Evolutionary conservation across 2,113 vertebrate species (phyloP).

Genomic region (Phyllostomus hastatus): DNA sequence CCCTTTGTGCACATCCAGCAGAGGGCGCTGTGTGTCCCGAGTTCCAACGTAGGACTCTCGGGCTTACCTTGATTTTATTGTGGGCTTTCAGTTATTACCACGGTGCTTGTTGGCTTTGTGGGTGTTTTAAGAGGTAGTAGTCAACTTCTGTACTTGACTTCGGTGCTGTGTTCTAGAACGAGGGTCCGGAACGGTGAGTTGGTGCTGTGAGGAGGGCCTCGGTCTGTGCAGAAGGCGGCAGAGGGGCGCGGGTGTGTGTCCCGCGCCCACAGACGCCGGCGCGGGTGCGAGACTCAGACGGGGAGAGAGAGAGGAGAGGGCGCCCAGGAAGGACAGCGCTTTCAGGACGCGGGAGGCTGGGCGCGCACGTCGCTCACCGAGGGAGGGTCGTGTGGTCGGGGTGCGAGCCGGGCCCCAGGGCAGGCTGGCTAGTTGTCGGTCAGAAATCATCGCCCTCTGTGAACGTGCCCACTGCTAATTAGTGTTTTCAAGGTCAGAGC

Average conservation of each 20-base stretch:
- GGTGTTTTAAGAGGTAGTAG: neutral
- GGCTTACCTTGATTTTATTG: neutral
- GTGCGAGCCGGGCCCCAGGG: neutral
- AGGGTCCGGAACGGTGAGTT: accelerated
- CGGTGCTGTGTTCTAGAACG: neutral
- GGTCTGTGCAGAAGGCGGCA: neutral
- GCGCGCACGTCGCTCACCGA: neutral
- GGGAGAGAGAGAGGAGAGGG: neutral
- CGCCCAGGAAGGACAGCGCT: neutral
- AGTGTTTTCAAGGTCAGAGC: neutral
- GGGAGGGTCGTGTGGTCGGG: neutral
- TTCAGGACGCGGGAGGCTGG: neutral
- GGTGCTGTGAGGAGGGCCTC: neutral
- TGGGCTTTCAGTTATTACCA: neutral
- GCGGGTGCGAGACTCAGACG: neutral
- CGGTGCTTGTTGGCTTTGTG: neutral
- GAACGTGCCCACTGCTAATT: neutral
- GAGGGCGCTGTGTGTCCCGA: neutral
- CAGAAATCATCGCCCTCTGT: neutral
- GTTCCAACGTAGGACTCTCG: too few relatives aligned
- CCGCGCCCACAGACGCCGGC: neutral
- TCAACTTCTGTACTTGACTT: neutral
- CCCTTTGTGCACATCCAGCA: neutral
- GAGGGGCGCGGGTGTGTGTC: neutral
- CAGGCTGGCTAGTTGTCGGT: neutral